These are phyloP conservation scores for Etheostoma cragini DNA, from an alignment of 2,113 vertebrate species.

Conservation along the genomic window DNA sequence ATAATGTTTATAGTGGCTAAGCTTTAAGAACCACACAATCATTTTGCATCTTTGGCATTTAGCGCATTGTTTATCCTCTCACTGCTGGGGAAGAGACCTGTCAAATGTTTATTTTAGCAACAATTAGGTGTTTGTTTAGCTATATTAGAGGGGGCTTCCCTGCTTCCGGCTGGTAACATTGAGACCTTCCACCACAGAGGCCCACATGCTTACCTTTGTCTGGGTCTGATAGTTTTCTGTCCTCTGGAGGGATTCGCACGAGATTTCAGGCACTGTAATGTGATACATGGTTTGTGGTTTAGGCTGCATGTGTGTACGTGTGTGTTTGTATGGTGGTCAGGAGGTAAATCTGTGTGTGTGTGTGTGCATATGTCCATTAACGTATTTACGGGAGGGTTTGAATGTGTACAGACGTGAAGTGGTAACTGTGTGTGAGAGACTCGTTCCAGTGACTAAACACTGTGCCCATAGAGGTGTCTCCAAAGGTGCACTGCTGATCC, in stretches of 20 bases:
- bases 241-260: slow-evolving; percentile 26
- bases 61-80: not conserved
- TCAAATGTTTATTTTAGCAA: slow-evolving; percentile 54
- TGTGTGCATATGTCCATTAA: slow-evolving; percentile 35
- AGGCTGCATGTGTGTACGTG: slow-evolving; percentile 11
- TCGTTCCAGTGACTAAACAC: slow-evolving; percentile 61
- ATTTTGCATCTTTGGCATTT: slow-evolving; percentile 3
- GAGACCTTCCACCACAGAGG: slow-evolving; percentile 6
- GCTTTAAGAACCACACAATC: not conserved
- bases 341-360: slow-evolving; percentile 35
- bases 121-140: slow-evolving; percentile 54
- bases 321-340: slow-evolving; percentile 39
- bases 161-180: not conserved
- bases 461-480: slow-evolving; percentile 69
- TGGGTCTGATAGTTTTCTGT: slow-evolving; percentile 30
- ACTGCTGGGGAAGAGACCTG: slow-evolving; percentile 10
- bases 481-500: slow-evolving; percentile 47
- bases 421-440: slow-evolving; percentile 28
- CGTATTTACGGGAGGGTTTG: slow-evolving; percentile 36
- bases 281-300: slow-evolving; percentile 54
- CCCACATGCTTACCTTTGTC: slow-evolving; percentile 5
- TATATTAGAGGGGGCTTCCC: slow-evolving; percentile 23
- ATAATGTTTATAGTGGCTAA: slow-evolving; percentile 20
- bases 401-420: slow-evolving; percentile 31
- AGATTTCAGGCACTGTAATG: slow-evolving; percentile 42